Base-by-base conservation (phyloP, 2,888 invertebrate species). In the Heteromyza rotundicornis region DNA sequence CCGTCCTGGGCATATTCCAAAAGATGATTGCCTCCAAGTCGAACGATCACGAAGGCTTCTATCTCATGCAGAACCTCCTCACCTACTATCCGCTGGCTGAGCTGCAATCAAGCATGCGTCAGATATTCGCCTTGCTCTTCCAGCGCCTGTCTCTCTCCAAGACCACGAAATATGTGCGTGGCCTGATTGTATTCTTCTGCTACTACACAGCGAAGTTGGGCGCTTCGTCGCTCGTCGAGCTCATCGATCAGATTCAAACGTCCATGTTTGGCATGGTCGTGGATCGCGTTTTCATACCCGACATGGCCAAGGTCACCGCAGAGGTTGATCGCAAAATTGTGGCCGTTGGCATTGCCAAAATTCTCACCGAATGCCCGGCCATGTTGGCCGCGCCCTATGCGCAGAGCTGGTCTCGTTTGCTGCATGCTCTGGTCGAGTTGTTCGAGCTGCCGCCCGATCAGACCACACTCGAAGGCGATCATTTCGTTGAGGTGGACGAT, bases 221-320 rank as follows among this genome's bases (percentile, higher is more conserved):
- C 1, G 88, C 94, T 0, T 85, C 87, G 58, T 84, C 86, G 57
- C 86, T 98, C 16, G 87, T 96, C 1, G 87, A 90, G 44, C 87
- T 92, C 19, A 86, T 97, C 56, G 95, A 97, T 80, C 89, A 89
- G 16, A 93, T 97, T 70, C 97, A 98, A 81, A 84, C 66, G 75
- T 92, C 94, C 73, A 94, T 99, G 92, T 98, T 98, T 86, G 90
- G 90, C 23, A 98, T 98, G 97, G 93, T 99, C 57, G 81, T 96
- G 68, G 96, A 98, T 76, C 92, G 95, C 62, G 87, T 99, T 10
- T 87, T 96, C 60, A 85, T 97, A 19, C 85, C 91, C 1, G 97
- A 98, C 76, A 85, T 96, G 73, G 93, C 93, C 82, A 95, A 95
- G 79, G 90, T 98, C 14, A 87, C 89, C 12, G 95, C 94, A 1